A percentile compares a stretch with the other conserved stretches of the same genome.
Evolutionary conservation across 1,140 invertebrate species (phyloP).

Genomic region (Tetragonula clypearis): DNA sequence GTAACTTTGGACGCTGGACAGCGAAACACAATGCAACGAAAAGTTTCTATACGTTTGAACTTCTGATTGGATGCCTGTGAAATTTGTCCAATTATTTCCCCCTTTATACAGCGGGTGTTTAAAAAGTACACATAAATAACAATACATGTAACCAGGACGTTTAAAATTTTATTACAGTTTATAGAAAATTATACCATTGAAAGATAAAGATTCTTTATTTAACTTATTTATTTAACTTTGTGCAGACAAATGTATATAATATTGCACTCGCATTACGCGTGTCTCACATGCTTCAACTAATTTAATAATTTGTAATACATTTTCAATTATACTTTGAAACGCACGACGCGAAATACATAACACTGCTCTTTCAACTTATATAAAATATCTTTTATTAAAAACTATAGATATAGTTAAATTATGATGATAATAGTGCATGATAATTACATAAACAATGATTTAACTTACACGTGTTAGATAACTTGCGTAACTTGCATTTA

Average conservation of each 20-base stretch:
- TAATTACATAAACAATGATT: conserved; percentile 50
- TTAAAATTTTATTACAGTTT: neutral
- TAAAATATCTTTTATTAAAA: conserved; percentile 34
- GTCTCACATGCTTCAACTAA: neutral
- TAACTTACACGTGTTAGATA: conserved; percentile 19
- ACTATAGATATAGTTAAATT: conserved; percentile 37
- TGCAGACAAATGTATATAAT: conserved; percentile 1
- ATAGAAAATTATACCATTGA: neutral
- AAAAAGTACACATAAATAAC: neutral
- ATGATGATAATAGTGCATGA: conserved; percentile 18
- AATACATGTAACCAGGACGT: neutral
- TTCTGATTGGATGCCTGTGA: neutral
- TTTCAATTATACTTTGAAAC: neutral
- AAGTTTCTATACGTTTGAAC: neutral
- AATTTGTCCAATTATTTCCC: neutral
- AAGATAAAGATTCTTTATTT: neutral
- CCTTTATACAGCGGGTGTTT: neutral
- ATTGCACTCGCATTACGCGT: neutral
- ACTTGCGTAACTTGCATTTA: no score
- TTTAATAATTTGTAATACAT: conserved; percentile 13
- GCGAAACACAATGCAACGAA: neutral
- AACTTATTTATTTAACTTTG: conserved; percentile 25
- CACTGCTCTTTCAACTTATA: conserved; percentile 13
- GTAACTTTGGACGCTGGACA: neutral
- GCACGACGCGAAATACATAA: neutral